A percentile compares a stretch with the other conserved stretches of the same genome.
Conservation (phyloP, 2,888 invertebrate species). For the Teleiodes luculella region DNA sequence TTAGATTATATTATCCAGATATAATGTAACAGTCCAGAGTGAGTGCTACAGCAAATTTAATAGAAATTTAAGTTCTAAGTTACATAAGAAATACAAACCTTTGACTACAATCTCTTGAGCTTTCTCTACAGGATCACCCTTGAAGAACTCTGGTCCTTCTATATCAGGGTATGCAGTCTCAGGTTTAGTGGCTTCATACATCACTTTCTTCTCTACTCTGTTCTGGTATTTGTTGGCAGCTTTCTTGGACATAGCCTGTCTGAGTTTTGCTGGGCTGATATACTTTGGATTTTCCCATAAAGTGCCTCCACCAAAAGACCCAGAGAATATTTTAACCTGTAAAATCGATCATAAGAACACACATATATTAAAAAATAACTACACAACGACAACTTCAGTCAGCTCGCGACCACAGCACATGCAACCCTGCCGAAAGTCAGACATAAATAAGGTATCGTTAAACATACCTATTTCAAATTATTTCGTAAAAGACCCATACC, state of each 20-base stretch:
- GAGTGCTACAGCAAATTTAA: too few species aligned
- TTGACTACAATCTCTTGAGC: slow-evolving; percentile 74
- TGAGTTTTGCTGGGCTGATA: slow-evolving; percentile 91
- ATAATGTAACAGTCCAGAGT: too few species aligned
- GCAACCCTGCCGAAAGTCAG: too few species aligned
- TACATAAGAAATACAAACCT: too few species aligned
- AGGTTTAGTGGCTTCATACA: slow-evolving; percentile 85
- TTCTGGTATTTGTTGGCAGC: slow-evolving; percentile 88
- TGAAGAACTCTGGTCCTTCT: slow-evolving; percentile 86
- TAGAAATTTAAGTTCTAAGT: too few species aligned
- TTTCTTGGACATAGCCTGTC: slow-evolving; percentile 83
- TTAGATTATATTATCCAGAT: too few species aligned
- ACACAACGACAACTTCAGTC: too few species aligned
- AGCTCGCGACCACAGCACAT: too few species aligned
- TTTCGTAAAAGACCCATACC: too few species aligned
- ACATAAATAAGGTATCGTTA: too few species aligned
- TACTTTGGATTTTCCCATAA: slow-evolving; percentile 96
- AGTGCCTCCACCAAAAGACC: slow-evolving; percentile 94
- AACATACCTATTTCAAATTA: too few species aligned
- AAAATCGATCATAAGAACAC: not conserved
- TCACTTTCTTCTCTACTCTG: slow-evolving; percentile 88
- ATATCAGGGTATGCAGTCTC: slow-evolving; percentile 85
- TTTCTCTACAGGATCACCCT: slow-evolving; percentile 80
- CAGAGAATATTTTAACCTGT: slow-evolving; percentile 94
- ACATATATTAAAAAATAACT: not conserved